phyloP scores from a whole-genome alignment of 2,113 vertebrate species.

The Daphoenositta chrysoptera region DNA sequence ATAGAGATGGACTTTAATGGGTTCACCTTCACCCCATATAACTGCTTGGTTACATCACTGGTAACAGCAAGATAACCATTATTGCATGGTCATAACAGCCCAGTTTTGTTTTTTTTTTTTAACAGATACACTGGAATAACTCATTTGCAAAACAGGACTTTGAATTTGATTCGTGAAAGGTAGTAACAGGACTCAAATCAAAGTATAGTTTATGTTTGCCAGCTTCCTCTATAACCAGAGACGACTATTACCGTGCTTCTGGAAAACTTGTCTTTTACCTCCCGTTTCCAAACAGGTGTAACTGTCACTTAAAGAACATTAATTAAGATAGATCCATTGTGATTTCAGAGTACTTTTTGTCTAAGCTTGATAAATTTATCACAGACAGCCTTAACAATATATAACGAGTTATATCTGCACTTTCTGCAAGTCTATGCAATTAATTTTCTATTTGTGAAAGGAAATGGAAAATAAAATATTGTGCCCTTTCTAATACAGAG shows the following conservation, averaged over 20 bases:
- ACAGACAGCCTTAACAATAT: slow-evolving; percentile 64
- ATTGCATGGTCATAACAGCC: background rate
- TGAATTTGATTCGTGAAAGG: background rate
- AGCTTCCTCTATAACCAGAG: background rate
- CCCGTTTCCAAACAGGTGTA: slow-evolving; percentile 40
- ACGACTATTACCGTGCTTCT: background rate
- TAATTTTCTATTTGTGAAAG: slow-evolving; percentile 66
- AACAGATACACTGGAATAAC: background rate
- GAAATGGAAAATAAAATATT: slow-evolving; percentile 66
- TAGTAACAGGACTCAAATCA: background rate
- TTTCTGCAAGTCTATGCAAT: slow-evolving; percentile 53
- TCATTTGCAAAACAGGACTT: background rate
- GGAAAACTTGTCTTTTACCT: slow-evolving; percentile 4
- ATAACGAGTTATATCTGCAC: slow-evolving; percentile 47
- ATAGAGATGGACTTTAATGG: slow-evolving; percentile 33
- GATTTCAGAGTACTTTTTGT: slow-evolving; percentile 67
- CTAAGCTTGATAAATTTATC: slow-evolving; percentile 66
- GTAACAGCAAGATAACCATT: slow-evolving; percentile 40
- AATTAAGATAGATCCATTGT: slow-evolving; percentile 67
- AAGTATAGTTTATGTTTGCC: background rate
- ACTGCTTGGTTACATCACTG: slow-evolving; percentile 33
- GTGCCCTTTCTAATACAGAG: slow-evolving; percentile 42
- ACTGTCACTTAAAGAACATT: slow-evolving; percentile 43
- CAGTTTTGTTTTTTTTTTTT: background rate
- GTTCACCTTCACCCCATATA: background rate